A percentile compares a stretch with the other conserved stretches of the same genome.
These are phyloP conservation scores for Siphlonurus alternatus DNA, from an alignment of 2,888 invertebrate genomes.

Conservation along the genomic window DNA sequence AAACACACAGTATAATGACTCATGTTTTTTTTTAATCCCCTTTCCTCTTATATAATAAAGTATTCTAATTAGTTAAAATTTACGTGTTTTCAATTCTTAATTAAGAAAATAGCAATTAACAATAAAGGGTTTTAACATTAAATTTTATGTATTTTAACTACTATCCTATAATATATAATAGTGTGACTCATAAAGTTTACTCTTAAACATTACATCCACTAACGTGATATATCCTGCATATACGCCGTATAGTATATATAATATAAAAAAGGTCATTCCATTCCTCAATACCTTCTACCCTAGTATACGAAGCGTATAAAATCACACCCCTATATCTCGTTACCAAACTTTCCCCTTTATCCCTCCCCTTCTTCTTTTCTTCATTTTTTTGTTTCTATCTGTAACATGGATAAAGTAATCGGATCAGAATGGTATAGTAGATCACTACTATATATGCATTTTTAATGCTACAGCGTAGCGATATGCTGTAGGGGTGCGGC, in stretches of 20 bases:
- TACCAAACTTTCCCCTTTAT: background rate
- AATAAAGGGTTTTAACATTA: background rate
- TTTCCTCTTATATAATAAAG: too few species aligned
- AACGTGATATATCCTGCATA: background rate
- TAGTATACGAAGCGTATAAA: background rate
- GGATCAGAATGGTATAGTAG: background rate
- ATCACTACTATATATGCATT: background rate
- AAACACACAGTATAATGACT: too few species aligned
- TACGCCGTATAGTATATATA: background rate
- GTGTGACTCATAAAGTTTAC: background rate
- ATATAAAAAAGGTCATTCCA: background rate
- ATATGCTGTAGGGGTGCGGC: too few species aligned
- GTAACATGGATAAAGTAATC: too few species aligned
- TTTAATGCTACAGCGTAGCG: background rate
- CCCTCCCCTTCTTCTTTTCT: too few species aligned
- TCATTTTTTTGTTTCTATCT: too few species aligned
- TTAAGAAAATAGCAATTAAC: background rate
- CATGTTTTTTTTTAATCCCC: too few species aligned
- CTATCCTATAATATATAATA: background rate
- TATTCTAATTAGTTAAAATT: too few species aligned
- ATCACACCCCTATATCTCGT: background rate
- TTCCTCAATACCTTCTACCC: background rate
- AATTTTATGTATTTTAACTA: background rate
- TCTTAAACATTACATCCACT: background rate
- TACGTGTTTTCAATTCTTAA: background rate